Conservation (phyloP, 2,888 invertebrate species). For the Orgyia antiqua region DNA sequence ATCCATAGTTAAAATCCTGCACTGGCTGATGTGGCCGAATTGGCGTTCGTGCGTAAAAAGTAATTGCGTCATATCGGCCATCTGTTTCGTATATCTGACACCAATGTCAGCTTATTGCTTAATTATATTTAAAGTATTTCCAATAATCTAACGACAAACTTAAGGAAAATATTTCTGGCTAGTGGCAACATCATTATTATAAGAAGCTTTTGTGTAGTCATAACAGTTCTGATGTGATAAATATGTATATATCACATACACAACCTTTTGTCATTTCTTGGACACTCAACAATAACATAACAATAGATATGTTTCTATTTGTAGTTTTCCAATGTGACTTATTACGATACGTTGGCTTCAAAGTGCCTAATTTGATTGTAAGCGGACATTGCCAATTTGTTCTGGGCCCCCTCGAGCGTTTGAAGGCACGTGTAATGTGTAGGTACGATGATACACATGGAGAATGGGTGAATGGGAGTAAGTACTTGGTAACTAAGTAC, state of each 20-base stretch:
- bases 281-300: too few relatives aligned
- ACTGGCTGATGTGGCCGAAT: slow-evolving; percentile 21
- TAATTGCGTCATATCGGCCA: slow-evolving; percentile 36
- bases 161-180: too few relatives aligned
- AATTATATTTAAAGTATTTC: too few relatives aligned
- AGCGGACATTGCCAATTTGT: slow-evolving; percentile 69
- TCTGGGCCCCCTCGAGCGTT: slow-evolving; percentile 39
- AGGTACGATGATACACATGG: slow-evolving; percentile 6
- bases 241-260: too few relatives aligned
- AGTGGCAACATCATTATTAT: too few relatives aligned
- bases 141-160: too few relatives aligned
- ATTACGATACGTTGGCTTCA: slow-evolving; percentile 29
- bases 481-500: neutral
- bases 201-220: too few relatives aligned
- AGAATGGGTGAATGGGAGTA: neutral
- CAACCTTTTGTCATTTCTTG: too few relatives aligned
- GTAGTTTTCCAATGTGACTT: slow-evolving; percentile 23
- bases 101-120: slow-evolving; percentile 17
- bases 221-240: too few relatives aligned
- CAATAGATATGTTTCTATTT: too few relatives aligned
- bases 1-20: too few relatives aligned
- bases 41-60: slow-evolving; percentile 29
- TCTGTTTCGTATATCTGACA: slow-evolving; percentile 18
- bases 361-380: slow-evolving; percentile 55
- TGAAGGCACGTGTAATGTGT: slow-evolving; percentile 22